A percentile compares a stretch with the other conserved stretches of the same genome.
Evolutionary conservation across 2,113 vertebrate genomes (phyloP).

Genomic region (Pagrus major): DNA sequence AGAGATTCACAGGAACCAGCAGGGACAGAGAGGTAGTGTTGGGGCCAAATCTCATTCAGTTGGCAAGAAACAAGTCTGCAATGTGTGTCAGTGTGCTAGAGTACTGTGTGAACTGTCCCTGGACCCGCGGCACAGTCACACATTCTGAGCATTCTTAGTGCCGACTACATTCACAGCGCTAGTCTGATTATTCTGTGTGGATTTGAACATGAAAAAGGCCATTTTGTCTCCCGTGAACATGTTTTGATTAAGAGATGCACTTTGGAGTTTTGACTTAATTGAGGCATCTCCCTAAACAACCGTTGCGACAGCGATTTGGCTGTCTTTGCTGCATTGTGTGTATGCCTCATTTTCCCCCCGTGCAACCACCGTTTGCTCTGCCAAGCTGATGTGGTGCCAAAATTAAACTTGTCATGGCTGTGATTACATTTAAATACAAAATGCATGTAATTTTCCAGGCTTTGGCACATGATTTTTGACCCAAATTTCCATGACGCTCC

Average conservation of each 20-base stretch:
- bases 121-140: neutral
- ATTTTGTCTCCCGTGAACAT: neutral
- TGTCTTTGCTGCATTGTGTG: neutral
- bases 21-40: neutral
- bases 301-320: conserved; percentile 10
- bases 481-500: neutral
- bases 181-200: neutral
- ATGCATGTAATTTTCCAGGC: neutral
- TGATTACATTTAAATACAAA: conserved; percentile 24
- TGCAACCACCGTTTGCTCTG: neutral
- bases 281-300: conserved; percentile 13
- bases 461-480: neutral
- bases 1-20: neutral
- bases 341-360: conserved; percentile 10
- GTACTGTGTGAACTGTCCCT: neutral
- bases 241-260: neutral
- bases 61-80: neutral
- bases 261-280: conserved; percentile 16
- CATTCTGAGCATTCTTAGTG: neutral
- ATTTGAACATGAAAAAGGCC: neutral
- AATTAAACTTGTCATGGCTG: neutral
- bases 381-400: conserved; percentile 24
- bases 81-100: neutral
- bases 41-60: neutral
- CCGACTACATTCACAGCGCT: neutral